Evolutionary conservation across 2,797 vertebrate species (phyloP).

Genomic region (Aratinga solstitialis): DNA sequence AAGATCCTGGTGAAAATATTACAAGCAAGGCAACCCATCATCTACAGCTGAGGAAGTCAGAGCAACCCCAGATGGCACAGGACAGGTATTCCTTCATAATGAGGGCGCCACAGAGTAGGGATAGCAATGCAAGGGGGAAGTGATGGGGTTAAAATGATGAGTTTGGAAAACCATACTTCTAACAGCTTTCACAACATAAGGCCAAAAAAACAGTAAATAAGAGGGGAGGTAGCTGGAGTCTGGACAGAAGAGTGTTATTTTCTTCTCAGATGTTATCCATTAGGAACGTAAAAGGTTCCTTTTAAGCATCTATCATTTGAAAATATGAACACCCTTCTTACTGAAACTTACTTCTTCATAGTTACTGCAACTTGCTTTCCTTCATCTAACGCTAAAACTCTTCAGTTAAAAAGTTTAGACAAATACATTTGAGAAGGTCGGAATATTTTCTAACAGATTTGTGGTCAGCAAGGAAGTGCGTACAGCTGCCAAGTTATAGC

Average conservation of each 20-base stretch:
- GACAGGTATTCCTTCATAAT: background rate
- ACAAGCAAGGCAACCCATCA: background rate
- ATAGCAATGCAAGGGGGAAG: background rate
- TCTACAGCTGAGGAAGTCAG: background rate
- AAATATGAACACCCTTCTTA: background rate
- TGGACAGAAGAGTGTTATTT: background rate
- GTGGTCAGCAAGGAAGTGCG: background rate
- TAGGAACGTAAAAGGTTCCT: background rate
- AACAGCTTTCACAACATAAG: background rate
- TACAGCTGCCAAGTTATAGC: background rate
- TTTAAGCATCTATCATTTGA: background rate
- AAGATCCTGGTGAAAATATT: background rate
- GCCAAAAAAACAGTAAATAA: background rate
- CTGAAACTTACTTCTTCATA: background rate
- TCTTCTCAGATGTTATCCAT: background rate
- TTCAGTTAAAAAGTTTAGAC: background rate
- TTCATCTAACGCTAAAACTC: background rate
- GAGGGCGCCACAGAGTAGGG: accelerated
- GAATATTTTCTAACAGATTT: background rate
- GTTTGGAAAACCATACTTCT: background rate
- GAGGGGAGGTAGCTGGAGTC: background rate
- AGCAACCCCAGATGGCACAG: background rate
- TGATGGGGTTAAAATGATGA: background rate
- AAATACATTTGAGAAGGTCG: constrained; percentile 1
- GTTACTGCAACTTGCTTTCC: background rate